Evolutionary conservation across 2,888 invertebrate genomes (phyloP).

Genomic region (Parthenolecanium corni): DNA sequence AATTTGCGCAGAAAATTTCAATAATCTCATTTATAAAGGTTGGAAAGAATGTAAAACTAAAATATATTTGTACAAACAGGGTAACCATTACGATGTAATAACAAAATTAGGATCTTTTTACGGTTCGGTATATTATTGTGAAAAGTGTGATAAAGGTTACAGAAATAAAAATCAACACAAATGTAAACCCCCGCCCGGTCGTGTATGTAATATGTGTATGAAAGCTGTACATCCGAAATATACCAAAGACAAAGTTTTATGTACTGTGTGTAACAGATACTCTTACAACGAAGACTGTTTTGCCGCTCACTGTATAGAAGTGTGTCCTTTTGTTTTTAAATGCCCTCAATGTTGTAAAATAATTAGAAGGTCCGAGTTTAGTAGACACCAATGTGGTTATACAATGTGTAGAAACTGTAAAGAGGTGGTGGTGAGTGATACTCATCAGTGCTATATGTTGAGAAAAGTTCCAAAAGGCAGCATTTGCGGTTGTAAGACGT

Average conservation of each 20-base stretch:
- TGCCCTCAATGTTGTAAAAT: background rate
- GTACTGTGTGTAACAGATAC: background rate
- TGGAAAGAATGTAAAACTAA: background rate
- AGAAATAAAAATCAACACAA: constrained; percentile 3
- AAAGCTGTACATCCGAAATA: background rate
- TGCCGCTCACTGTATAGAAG: background rate
- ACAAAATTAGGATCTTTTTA: constrained; percentile 2
- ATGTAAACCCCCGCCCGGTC: background rate
- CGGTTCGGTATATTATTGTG: constrained; percentile 18
- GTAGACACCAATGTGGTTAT: constrained; percentile 8
- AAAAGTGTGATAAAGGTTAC: constrained; percentile 17
- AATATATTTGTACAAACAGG: constrained; percentile 12
- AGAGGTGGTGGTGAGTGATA: constrained; percentile 3
- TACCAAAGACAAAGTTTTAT: constrained; percentile 2
- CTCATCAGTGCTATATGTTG: constrained; percentile 15
- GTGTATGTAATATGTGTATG: background rate
- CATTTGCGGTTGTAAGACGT: background rate
- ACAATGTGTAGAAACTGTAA: constrained; percentile 13
- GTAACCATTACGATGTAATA: constrained; percentile 23
- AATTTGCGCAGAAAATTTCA: constrained; percentile 20
- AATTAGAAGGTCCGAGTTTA: background rate
- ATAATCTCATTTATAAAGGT: constrained; percentile 21
- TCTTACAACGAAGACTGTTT: constrained; percentile 7
- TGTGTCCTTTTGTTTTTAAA: background rate
- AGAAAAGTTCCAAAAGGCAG: constrained; percentile 12